Base-by-base conservation (phyloP, 2,113 vertebrate genomes). In the Ageneiosus marmoratus region DNA sequence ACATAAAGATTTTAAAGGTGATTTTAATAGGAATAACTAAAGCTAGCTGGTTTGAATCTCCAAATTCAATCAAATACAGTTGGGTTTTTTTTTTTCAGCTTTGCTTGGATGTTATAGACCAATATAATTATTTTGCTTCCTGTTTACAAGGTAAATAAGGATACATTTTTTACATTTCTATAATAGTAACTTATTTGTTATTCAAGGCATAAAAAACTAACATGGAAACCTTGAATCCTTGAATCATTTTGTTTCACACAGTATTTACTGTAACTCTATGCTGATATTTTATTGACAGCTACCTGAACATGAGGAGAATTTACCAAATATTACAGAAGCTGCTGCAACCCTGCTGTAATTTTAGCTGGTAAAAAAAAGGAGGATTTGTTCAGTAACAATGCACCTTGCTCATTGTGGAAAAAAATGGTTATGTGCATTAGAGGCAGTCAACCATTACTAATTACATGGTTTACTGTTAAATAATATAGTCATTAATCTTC, bases 251-350 rank as follows among this genome's bases (percentile, higher is more conserved):
- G 6, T 29, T 51, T n/a, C 46, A 4, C 46, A 11, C 4, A 50
- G n/a, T 29, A 24, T 29, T 29, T 50, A n/a, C n/a, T n/a, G n/a
- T 73, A 73, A n/a, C 72, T 75, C 48, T 51, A 53, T 32, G 48
- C 48, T 32, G 72, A 51, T 53, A 75, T 53, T 51, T 75, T 75
- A 75, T 53, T 51, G 72, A 75, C 48, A 20, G 72, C 27, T 51
- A 32, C 27, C 27, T 72, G 44, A 72, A 72, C 44, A 48, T 48
- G 41, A 48, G 41, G 41, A 74, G 48, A 51, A 53, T 70, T 44
- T 4, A 12, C 22, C 67, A 70, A 44, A 70, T 70, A 46, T 70
- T 70, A n/a, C 22, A 46, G 22, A 70, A 44, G 22, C 7, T 32
- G 48, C 27, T 70, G 13, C 50, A 81, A 58, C 48, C 63, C 22